These are phyloP conservation scores for Suillia variegata DNA, from an alignment of 2,888 invertebrate genomes.

Conservation along the genomic window DNA sequence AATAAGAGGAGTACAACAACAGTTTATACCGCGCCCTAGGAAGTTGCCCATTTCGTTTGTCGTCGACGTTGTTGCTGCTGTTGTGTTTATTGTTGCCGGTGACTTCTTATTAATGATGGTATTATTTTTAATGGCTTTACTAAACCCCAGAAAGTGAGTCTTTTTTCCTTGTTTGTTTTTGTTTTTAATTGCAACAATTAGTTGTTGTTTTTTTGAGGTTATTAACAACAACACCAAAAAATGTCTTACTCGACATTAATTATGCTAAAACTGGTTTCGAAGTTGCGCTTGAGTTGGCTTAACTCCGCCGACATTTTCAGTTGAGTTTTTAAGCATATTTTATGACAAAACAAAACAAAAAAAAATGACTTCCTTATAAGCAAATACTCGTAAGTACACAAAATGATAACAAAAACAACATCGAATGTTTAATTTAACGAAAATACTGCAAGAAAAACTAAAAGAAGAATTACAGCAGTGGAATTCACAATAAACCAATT, in stretches of 20 bases:
- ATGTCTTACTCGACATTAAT: constrained; percentile 1
- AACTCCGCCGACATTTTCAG: not conserved
- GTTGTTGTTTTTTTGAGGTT: too few relatives aligned
- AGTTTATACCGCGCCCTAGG: too few relatives aligned
- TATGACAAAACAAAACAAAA: not conserved
- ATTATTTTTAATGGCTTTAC: constrained; percentile 16
- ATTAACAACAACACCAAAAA: too few relatives aligned
- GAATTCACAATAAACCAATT: not conserved
- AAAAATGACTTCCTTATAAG: not conserved
- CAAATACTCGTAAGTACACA: not conserved
- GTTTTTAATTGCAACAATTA: constrained; percentile 4
- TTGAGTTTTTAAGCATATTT: not conserved
- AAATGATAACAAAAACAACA: too few relatives aligned
- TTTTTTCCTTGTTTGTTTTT: too few relatives aligned
- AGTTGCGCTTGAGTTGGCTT: constrained; percentile 7
- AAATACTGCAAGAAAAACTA: not conserved
- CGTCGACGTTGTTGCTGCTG: too few relatives aligned
- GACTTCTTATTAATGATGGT: constrained; percentile 12
- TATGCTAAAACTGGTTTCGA: constrained; percentile 8
- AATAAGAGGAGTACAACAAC: too few relatives aligned
- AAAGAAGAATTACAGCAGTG: not conserved
- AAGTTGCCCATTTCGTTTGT: too few relatives aligned
- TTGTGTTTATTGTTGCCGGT: not conserved
- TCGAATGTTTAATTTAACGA: too few relatives aligned
- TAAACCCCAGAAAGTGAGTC: not conserved